Conservation (phyloP, 2,113 vertebrate genomes). For the Elgaria multicarinata region DNA sequence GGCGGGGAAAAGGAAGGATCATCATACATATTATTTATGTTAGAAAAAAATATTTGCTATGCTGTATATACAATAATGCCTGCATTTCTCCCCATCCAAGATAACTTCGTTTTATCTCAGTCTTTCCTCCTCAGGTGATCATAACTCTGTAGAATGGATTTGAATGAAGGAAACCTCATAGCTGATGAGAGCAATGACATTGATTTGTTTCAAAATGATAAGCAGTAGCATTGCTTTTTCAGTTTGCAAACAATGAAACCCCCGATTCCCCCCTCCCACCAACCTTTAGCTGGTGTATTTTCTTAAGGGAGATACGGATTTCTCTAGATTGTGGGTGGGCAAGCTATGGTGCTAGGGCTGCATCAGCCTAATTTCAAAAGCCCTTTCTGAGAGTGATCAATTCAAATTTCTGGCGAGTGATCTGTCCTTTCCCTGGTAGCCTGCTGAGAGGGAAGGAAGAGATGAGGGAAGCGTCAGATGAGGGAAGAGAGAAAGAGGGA, state of each 20-base stretch:
- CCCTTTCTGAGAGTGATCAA: too few species aligned
- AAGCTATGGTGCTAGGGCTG: too few species aligned
- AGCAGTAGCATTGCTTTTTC: not conserved
- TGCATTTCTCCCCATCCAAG: not conserved
- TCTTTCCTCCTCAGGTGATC: not conserved
- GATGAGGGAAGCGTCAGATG: too few species aligned
- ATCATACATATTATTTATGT: not conserved
- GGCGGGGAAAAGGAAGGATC: not conserved
- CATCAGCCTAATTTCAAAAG: too few species aligned
- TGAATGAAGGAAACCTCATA: not conserved
- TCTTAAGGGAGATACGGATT: too few species aligned
- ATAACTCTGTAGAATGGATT: not conserved
- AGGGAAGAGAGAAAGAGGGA: too few species aligned
- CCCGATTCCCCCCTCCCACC: too few species aligned
- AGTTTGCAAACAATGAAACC: not conserved
- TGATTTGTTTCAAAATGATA: not conserved
- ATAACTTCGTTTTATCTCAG: not conserved
- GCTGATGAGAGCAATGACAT: not conserved
- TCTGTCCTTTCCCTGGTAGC: too few species aligned
- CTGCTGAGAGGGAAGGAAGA: too few species aligned
- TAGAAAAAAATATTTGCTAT: slow-evolving; percentile 7
- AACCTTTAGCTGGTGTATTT: not conserved
- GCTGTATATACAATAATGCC: not conserved
- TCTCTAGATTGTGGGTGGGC: too few species aligned
- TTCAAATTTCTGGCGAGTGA: too few species aligned